Evolutionary conservation across 2,113 vertebrate genomes (phyloP), one percentile per base, ranked within the genome.

Genomic region (Caranx ignobilis): DNA sequence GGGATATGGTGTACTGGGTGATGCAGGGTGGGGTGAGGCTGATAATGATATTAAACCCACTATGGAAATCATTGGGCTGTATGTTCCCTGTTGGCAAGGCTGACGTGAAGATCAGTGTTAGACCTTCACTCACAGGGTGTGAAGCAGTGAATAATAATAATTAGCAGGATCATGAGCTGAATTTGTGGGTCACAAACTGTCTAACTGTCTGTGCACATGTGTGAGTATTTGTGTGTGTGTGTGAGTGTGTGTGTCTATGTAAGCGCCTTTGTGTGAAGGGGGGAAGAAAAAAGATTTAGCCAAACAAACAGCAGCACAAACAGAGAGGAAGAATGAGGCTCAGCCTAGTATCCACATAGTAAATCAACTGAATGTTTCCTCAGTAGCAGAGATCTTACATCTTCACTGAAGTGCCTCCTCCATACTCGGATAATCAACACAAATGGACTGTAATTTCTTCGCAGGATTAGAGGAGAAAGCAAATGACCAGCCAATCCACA

Each of bases 1-100:
- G 66, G 37, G 65, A 65, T 54, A 65, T 54, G 13, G 43, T 79
- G 79, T 66, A 48, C 72, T 74, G 91, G 88, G 88, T 90, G 89
- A 67, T 77, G 21, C 81, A 70, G 92, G 87, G 87, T 88, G 91
- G 90, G 86, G 84, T 64, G 83, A 81, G 87, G 92, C 91, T 93
- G 95, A 94, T 95, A 95, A 95, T 94, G 92, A 95, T 94, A 94
- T 94, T 92, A 94, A 94, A 95, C 80, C 93, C 94, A 93, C 94
- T 87, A 71, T 94, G 94, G 94, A 95, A 95, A 94, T 95, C 90
- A 94, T 74, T 83, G 83, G 82, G 83, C 88, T 92, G 84, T 84
- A 56, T 72, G 89, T 82, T 94, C 94, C 94, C 95, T 80, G 72
- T 87, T 93, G 94, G 86, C 90, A 63, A 16, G 83, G 85, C 88